phyloP scores from a whole-genome alignment of 92 coral and sea anemone genomes.

The Micromussa lordhowensis region DNA sequence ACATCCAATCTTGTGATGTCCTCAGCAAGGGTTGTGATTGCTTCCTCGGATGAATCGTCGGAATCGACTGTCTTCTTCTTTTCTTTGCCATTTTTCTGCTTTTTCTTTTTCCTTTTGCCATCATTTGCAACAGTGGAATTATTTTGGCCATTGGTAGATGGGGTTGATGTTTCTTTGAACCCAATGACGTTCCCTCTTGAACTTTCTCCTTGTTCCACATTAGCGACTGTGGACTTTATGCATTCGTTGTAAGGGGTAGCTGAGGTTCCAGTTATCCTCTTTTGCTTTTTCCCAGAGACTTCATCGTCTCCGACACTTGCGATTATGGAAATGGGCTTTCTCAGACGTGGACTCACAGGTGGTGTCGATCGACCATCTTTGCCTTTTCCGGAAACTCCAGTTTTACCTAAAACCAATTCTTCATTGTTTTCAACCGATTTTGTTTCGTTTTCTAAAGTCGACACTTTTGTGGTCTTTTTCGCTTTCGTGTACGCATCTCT shows the following conservation, averaged over 20 bases:
- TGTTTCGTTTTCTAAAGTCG: not conserved
- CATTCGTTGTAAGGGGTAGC: not conserved
- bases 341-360: not conserved
- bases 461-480: slow-evolving; percentile 2
- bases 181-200: not conserved
- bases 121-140: not conserved
- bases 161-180: not conserved
- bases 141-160: not conserved
- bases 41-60: not conserved
- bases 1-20: not conserved
- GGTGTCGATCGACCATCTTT: not conserved
- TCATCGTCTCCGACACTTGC: not conserved
- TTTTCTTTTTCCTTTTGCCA: slow-evolving; percentile 24
- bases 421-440: not conserved
- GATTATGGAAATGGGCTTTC: not conserved
- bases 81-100: slow-evolving; percentile 2
- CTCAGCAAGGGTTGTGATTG: not conserved
- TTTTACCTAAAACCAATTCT: not conserved
- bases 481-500: slow-evolving; percentile 5
- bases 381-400: not conserved
- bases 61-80: not conserved
- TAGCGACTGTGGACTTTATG: not conserved
- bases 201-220: not conserved
- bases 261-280: not conserved
- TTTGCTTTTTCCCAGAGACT: not conserved